These are phyloP conservation scores for Nephrotoma guestfalica DNA, from an alignment of 2,888 invertebrate genomes.

Conservation along the genomic window DNA sequence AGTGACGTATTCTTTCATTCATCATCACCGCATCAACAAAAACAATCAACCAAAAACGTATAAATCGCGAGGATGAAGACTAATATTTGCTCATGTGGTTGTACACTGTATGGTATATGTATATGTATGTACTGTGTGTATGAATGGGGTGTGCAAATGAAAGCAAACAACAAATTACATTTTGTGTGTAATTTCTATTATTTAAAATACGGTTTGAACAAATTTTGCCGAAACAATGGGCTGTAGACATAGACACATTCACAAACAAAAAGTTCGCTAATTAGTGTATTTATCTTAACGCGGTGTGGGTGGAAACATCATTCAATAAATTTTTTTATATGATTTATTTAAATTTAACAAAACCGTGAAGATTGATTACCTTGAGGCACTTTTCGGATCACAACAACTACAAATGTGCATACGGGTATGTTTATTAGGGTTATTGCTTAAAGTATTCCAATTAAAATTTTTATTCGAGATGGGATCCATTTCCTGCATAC, in stretches of 20 bases:
- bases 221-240: background rate
- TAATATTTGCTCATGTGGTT: background rate
- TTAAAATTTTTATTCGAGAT: background rate
- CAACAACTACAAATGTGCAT: background rate
- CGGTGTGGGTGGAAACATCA: background rate
- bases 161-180: background rate
- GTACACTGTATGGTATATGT: no score
- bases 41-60: background rate
- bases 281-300: background rate
- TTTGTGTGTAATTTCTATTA: background rate
- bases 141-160: background rate
- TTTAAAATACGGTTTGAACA: background rate
- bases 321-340: background rate
- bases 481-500: background rate
- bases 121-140: background rate
- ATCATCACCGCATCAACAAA: background rate
- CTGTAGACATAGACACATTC: background rate
- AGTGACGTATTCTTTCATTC: background rate
- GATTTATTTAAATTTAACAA: background rate
- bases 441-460: background rate
- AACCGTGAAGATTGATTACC: background rate
- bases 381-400: background rate
- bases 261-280: background rate
- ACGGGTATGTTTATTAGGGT: background rate
- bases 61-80: background rate